Evolutionary conservation across 2,113 vertebrate genomes (phyloP).

Genomic region (Otocyon megalotis): DNA sequence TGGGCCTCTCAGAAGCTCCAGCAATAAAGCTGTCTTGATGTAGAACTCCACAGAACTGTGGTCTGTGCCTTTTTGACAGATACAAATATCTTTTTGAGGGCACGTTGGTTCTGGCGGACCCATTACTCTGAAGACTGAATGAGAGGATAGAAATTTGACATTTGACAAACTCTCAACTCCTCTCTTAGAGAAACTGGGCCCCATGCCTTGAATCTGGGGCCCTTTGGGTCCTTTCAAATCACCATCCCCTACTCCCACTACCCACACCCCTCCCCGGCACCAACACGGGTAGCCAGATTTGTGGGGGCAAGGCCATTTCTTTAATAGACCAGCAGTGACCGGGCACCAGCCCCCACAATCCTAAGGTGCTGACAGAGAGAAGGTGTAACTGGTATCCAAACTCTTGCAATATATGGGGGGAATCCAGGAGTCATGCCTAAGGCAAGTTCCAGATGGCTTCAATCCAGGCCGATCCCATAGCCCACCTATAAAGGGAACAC

Average conservation of each 20-base stretch:
- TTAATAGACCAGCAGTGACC: not conserved
- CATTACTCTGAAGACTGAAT: not conserved
- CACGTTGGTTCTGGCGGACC: not conserved
- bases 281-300: constrained; percentile 27
- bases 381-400: not conserved
- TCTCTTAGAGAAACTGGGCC: not conserved
- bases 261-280: no score
- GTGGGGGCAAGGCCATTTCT: not conserved
- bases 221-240: not conserved
- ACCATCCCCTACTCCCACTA: not conserved
- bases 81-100: not conserved
- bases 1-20: not conserved
- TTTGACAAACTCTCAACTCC: not conserved
- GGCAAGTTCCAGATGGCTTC: not conserved
- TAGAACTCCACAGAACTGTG: not conserved
- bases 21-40: constrained; percentile 50
- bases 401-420: not conserved
- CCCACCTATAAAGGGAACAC: not conserved
- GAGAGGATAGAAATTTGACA: not conserved
- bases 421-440: not conserved
- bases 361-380: not conserved
- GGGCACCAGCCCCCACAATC: not conserved
- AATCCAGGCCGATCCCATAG: not conserved
- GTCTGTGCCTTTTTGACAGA: not conserved
- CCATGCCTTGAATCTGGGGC: not conserved